These are phyloP conservation scores for Australoheros scitulus DNA, from an alignment of 2,113 vertebrate species.

Conservation along the genomic window DNA sequence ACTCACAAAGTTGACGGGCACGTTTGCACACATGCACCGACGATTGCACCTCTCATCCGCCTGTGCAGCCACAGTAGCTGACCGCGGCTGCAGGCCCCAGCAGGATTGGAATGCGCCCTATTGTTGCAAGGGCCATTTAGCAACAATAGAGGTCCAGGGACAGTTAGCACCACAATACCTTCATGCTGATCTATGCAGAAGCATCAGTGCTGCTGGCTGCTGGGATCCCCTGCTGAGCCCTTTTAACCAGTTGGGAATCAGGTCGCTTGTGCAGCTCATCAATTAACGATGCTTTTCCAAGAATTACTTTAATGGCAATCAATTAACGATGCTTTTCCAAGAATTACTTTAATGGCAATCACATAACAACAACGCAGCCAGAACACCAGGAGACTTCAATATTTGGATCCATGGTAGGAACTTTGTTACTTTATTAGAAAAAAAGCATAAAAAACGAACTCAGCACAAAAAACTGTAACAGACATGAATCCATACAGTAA, in stretches of 20 bases:
- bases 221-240: slow-evolving; percentile 34
- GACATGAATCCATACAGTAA: not conserved
- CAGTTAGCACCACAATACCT: slow-evolving; percentile 72
- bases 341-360: slow-evolving; percentile 56
- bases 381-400: slow-evolving; percentile 4
- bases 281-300: slow-evolving; percentile 59
- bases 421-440: not conserved
- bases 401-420: not conserved
- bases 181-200: slow-evolving; percentile 64
- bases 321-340: slow-evolving; percentile 59
- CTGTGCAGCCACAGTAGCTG: slow-evolving; percentile 28
- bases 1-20: not conserved
- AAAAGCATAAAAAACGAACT: not conserved
- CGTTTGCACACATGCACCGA: not conserved
- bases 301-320: slow-evolving; percentile 57
- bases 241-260: slow-evolving; percentile 68
- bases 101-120: slow-evolving; percentile 67
- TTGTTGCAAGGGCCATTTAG: slow-evolving; percentile 62
- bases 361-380: slow-evolving; percentile 18
- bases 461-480: not conserved
- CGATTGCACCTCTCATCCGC: slow-evolving; percentile 11
- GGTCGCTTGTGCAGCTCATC: slow-evolving; percentile 63
- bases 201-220: slow-evolving; percentile 21
- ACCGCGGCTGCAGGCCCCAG: slow-evolving; percentile 19
- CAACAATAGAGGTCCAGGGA: slow-evolving; percentile 68